Percentiles rank a stretch among this genome's conserved stretches.
Evolutionary conservation across 2,888 invertebrate species (phyloP).

Genomic region (Rugalucina vietnamica): DNA sequence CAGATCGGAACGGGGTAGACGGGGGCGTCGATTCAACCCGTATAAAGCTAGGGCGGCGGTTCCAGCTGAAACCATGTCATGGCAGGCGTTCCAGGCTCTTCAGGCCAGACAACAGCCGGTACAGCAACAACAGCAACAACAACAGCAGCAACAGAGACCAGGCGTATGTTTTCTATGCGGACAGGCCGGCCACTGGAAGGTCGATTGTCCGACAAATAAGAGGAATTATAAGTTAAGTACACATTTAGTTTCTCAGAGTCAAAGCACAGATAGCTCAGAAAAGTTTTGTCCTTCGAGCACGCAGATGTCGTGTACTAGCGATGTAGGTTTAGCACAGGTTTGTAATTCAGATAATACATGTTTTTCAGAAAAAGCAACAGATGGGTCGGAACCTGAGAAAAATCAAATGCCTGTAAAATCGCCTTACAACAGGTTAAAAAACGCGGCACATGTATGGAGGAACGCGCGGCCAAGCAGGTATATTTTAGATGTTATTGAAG

Average conservation of each 20-base stretch:
- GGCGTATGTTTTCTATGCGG: neutral
- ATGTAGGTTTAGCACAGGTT: neutral
- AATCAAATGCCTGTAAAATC: neutral
- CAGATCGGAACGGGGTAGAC: neutral
- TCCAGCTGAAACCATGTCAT: neutral
- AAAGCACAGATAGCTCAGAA: neutral
- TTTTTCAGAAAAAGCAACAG: neutral
- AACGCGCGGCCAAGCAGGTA: neutral
- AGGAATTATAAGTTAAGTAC: neutral
- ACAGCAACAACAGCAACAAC: neutral
- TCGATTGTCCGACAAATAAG: neutral
- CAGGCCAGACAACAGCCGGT: no score
- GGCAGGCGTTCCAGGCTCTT: no score
- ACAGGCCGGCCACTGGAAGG: neutral
- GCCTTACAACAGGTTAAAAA: neutral
- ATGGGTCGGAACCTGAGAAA: neutral
- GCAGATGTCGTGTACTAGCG: neutral
- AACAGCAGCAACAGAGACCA: neutral
- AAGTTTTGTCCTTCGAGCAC: neutral
- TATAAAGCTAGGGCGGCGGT: neutral
- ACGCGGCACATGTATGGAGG: neutral
- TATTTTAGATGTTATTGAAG: slow-evolving; percentile 22
- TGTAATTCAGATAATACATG: neutral
- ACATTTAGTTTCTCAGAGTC: neutral
- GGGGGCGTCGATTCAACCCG: neutral